Base-by-base conservation (phyloP, 2,888 invertebrate species). In the Erebia aethiops region DNA sequence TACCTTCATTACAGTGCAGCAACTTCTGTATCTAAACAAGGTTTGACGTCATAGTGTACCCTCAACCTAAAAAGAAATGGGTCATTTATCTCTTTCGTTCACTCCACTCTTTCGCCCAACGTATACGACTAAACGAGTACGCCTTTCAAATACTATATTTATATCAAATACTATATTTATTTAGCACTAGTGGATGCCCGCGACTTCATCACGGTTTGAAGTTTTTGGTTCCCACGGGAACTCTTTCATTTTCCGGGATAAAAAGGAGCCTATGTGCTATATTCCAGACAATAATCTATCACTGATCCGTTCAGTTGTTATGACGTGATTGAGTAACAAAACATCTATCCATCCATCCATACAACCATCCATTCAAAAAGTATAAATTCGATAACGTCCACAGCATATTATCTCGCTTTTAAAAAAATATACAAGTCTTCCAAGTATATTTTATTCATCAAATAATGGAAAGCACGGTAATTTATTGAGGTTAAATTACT, bases 21-120 rank as follows among this genome's bases (percentile, higher is more conserved):
- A 76, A 70, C 77, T 75, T 78, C 77, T 76, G 74, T 77, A 77
- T 77, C 74, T 72, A 67, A 71, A 71, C 76, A 77, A 67, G 75
- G 78, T 84, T 86, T 90, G 90, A 92, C 92, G 92, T 92, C 92
- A 92, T 75, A 74, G 52, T 74, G 79, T 82, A 82, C 79, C 79
- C 83, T 83, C 82, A 79, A 82, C 71, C 72, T 67, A 68, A 69
- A 72, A 85, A 86, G 84, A 91, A 89, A 89, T 90, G 87, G 92
- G 91, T 86, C 91, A 88, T 79, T 80, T 35, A 35, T 35, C 7
- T 35, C 5, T 35, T 35, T 35, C 35, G 84, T 84, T 84, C 63
- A 21, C 46, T 57, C 84, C 79, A 84, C 84, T 35, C 35, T 87
- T 89, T 87, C 81, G 83, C 78, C 76, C 76, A 79, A 78, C 82